A percentile compares a stretch with the other conserved stretches of the same genome.
Conservation (phyloP, 2,113 vertebrate genomes). For the Neogale vison region DNA sequence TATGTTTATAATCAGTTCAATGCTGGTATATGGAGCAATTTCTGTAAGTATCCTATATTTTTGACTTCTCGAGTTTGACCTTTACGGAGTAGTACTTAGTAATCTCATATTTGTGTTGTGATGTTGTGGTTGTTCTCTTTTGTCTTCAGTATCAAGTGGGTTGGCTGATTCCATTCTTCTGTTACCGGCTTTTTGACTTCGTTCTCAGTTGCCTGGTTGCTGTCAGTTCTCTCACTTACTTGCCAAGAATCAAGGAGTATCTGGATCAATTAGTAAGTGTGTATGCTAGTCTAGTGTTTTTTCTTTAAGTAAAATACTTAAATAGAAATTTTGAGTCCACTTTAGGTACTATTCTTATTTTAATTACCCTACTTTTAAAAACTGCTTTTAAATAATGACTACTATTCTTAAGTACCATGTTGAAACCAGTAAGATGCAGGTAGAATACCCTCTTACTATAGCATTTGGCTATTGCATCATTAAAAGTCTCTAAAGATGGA, state of each 20-base stretch:
- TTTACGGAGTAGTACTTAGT: neutral
- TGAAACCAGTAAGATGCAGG: constrained; percentile 15
- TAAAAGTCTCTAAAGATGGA: neutral
- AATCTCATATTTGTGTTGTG: neutral
- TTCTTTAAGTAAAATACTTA: constrained; percentile 7
- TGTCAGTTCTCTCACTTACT: constrained; percentile 97
- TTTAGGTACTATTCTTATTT: constrained; percentile 23
- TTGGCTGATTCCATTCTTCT: constrained; percentile 99
- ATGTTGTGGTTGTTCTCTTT: neutral
- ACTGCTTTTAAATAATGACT: neutral
- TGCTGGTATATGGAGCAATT: constrained; percentile 99
- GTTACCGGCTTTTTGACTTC: constrained; percentile 99
- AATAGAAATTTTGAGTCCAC: neutral
- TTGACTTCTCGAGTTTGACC: neutral
- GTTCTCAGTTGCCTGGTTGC: constrained; percentile 97
- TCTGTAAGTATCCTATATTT: constrained; percentile 89
- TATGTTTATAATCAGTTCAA: constrained; percentile 99
- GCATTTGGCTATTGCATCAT: neutral
- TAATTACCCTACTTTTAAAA: neutral
- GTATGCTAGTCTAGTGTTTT: neutral
- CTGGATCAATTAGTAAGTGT: constrained; percentile 95
- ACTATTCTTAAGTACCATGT: neutral
- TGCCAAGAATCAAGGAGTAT: constrained; percentile 98
- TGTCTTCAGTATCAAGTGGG: constrained; percentile 92
- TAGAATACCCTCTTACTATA: neutral